A percentile compares a stretch with the other conserved stretches of the same genome.
Conservation (phyloP, 1,140 invertebrate genomes). For the Drosophila albomicans region DNA sequence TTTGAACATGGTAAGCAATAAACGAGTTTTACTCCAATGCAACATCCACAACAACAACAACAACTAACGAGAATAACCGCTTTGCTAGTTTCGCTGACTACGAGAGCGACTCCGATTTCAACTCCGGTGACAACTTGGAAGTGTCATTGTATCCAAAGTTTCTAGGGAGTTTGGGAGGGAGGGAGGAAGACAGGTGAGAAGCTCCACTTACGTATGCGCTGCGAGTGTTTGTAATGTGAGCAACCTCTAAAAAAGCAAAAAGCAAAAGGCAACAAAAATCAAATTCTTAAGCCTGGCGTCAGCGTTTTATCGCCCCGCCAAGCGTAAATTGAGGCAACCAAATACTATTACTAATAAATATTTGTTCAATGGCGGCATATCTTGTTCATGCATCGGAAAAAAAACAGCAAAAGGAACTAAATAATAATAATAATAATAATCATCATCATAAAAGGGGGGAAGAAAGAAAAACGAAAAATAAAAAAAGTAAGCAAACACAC, state of each 20-base stretch:
- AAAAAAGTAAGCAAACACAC: constrained; percentile 25
- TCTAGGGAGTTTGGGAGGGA: constrained; percentile 14
- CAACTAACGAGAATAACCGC: constrained; percentile 72
- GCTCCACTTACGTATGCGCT: constrained; percentile 21
- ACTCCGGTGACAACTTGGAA: constrained; percentile 36
- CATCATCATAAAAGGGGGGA: too few relatives aligned
- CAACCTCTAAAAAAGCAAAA: constrained; percentile 30
- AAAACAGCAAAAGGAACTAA: constrained; percentile 12
- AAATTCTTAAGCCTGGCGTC: constrained; percentile 61
- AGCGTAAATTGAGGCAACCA: constrained; percentile 38
- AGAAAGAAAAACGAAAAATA: constrained; percentile 8
- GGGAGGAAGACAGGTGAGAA: not conserved
- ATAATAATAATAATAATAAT: constrained; percentile 3
- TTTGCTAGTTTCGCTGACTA: constrained; percentile 46
- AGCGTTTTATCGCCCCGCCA: constrained; percentile 60
- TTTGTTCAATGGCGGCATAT: constrained; percentile 72
- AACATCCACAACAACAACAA: constrained; percentile 44
- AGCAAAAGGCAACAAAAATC: too few relatives aligned
- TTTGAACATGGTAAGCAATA: constrained; percentile 69
- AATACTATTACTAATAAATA: constrained; percentile 75
- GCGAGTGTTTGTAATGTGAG: constrained; percentile 52
- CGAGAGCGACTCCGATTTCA: not conserved
- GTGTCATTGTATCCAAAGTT: constrained; percentile 11
- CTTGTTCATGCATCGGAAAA: constrained; percentile 43
- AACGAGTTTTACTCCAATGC: constrained; percentile 64